These are phyloP conservation scores for Catocala nupta DNA, from an alignment of 2,888 invertebrate genomes.

Conservation along the genomic window DNA sequence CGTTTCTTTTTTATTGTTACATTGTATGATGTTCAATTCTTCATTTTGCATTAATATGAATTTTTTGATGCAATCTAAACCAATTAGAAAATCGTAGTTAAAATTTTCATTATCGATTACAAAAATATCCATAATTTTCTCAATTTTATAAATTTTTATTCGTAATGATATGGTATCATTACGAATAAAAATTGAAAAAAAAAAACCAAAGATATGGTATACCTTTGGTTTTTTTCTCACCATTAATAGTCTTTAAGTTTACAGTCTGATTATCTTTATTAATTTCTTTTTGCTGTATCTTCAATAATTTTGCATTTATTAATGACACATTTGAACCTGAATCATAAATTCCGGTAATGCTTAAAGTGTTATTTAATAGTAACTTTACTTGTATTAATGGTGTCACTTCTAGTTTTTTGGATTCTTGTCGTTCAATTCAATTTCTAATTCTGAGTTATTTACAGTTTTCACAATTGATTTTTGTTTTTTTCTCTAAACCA, in stretches of 20 bases:
- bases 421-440: constrained; percentile 4
- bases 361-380: constrained; percentile 14
- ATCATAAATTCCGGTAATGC: constrained; percentile 31
- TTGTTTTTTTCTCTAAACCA: background rate
- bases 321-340: constrained; percentile 28
- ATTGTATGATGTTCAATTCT: too few relatives aligned
- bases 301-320: constrained; percentile 27
- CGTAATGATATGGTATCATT: constrained; percentile 7
- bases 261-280: too few relatives aligned
- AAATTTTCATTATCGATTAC: constrained; percentile 19
- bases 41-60: too few relatives aligned
- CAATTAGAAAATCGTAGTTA: constrained; percentile 28
- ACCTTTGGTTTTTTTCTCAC: constrained; percentile 13
- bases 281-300: too few relatives aligned
- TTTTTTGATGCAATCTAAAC: too few relatives aligned
- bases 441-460: too few relatives aligned
- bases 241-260: constrained; percentile 23
- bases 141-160: constrained; percentile 10
- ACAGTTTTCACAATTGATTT: too few relatives aligned
- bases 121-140: constrained; percentile 15
- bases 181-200: too few relatives aligned
- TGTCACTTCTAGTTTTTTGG: constrained; percentile 41
- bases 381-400: constrained; percentile 36
- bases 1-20: too few relatives aligned
- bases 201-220: too few relatives aligned